Percentiles rank a stretch among this genome's conserved stretches.
Conservation (phyloP, 2,113 vertebrate species). For the Pollachius pollachius region DNA sequence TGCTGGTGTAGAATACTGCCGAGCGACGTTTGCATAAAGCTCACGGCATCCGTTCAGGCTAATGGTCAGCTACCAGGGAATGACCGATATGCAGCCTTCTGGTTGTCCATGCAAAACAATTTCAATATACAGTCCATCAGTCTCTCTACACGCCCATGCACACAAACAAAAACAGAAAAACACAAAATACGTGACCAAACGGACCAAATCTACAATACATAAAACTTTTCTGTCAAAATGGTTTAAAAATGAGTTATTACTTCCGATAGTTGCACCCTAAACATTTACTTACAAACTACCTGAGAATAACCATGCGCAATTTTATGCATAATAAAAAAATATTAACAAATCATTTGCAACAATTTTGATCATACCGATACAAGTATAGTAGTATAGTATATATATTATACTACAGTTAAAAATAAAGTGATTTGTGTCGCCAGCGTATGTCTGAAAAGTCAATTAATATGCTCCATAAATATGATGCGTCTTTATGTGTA, state of each 20-base stretch:
- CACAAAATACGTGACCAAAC: not conserved
- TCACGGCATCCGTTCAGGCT: constrained; percentile 28
- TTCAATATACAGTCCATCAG: not conserved
- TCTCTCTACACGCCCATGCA: not conserved
- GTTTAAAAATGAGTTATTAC: no score
- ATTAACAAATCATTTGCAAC: not conserved
- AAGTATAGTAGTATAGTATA: not conserved
- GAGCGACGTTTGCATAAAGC: constrained; percentile 23
- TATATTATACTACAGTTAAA: not conserved
- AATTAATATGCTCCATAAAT: not conserved
- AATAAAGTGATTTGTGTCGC: not conserved
- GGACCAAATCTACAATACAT: not conserved
- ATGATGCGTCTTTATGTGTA: not conserved
- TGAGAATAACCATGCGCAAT: not conserved
- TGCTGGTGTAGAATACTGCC: constrained; percentile 23
- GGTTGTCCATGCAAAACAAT: constrained; percentile 2
- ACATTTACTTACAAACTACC: constrained; percentile 10
- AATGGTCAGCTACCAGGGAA: not conserved
- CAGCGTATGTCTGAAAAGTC: not conserved
- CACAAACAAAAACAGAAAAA: constrained; percentile 11
- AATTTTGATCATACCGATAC: not conserved
- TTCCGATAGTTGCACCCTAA: not conserved
- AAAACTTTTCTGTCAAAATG: not conserved
- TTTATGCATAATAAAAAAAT: constrained; percentile 7
- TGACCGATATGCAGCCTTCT: not conserved